phyloP scores from a whole-genome alignment of 2,888 invertebrate genomes.

The Stenodema calcarata region DNA sequence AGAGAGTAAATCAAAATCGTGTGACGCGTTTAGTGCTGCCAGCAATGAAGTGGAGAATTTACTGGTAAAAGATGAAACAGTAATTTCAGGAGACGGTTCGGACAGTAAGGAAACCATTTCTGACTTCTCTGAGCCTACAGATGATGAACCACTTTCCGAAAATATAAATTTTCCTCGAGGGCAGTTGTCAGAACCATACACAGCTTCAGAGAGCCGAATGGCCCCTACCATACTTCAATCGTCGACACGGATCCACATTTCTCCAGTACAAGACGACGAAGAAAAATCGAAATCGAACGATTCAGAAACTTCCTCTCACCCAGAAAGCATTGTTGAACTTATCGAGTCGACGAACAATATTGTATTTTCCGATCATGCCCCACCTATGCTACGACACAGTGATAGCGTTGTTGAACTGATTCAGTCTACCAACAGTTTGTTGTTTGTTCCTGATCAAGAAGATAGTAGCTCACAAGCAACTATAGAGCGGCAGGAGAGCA shows the following conservation, averaged over 20 bases:
- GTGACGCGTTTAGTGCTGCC: background rate
- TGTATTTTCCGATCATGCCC: background rate
- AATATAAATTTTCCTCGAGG: background rate
- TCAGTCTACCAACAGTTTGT: background rate
- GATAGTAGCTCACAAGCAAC: background rate
- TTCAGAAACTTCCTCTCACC: background rate
- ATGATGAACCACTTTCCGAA: background rate
- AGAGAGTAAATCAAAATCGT: background rate
- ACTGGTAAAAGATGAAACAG: background rate
- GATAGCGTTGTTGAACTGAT: background rate
- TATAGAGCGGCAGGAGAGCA: constrained; percentile 1
- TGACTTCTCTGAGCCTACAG: background rate
- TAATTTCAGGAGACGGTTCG: background rate
- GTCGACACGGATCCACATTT: background rate
- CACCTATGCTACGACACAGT: background rate
- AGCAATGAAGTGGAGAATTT: background rate
- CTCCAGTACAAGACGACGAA: background rate
- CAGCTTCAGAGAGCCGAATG: background rate
- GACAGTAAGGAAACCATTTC: background rate
- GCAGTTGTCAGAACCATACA: background rate
- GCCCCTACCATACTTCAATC: background rate
- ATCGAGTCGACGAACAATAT: constrained; percentile 7
- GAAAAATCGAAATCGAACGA: background rate
- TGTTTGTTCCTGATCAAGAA: background rate
- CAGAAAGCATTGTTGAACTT: background rate